Base-by-base conservation (phyloP, 2,797 vertebrate genomes). In the Echiichthys vipera region DNA sequence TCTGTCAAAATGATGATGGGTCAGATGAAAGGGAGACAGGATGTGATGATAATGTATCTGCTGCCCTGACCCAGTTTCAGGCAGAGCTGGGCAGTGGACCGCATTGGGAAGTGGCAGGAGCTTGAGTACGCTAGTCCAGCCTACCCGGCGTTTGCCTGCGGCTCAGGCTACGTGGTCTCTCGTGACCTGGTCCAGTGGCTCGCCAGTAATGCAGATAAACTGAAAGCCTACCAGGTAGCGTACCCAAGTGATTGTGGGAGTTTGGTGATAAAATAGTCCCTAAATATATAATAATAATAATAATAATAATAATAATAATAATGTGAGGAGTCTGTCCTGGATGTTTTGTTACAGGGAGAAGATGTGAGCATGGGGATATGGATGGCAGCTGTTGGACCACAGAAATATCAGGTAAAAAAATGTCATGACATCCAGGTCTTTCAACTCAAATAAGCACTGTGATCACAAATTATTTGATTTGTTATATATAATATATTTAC, bases 311-410 rank as follows among this genome's bases (percentile, higher is more conserved):
- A n/a, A n/a, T n/a, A n/a, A n/a, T n/a, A n/a, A n/a, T 69, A 43
- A 70, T 18, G 49, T 51, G 39, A 74, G 46, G 25, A 46, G 18
- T 49, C 3, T 65, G 43, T 40, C 25, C 42, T 70, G 63, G 34
- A 15, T 77, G 53, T 83, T 27, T 68, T 39, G 11, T 85, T 76
- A 20, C 77, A 99, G 98, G 98, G 98, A 71, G 98, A 99, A 93
- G 98, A 99, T 69, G 98, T 99, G 49, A 99, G 97, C 89, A 99
- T 99, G 98, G 98, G 98, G 68, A 99, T 99, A 71, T 99, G 98
- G 98, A 99, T 99, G 98, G 96, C 98, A 66, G 98, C 98, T 37
- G 95, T 99, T 27, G 97, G 97, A 70, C 97, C 98, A 17, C 95
- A 92, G 69, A 94, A 97, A 61, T 96, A 97, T 78, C 98, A 99